Evolutionary conservation across 2,797 vertebrate genomes (phyloP), one percentile per base, ranked within the genome.

Genomic region (Acestrorhynchus altus): DNA sequence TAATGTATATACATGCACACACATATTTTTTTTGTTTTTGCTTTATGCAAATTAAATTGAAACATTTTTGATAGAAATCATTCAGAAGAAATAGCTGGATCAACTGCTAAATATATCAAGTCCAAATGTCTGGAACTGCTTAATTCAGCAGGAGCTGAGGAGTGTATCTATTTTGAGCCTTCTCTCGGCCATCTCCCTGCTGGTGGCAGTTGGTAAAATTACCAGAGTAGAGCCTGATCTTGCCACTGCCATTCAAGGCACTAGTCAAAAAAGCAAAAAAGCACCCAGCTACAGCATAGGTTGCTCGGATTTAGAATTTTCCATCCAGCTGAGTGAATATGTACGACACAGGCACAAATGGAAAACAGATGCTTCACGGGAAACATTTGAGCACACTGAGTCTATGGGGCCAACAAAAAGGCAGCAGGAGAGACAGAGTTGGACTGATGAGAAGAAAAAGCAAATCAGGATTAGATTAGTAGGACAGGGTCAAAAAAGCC

Each of bases 201-300:
- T 92, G 91, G 91, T 92, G 92, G 90, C 91, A 90, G 89, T 88
- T 90, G 91, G 90, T 91, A 90, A 82, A n/a, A 91, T 86, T 85
- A 86, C 84, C 88, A 86, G 84, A 15, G 49, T 67, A 72, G 76
- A 86, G 82, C 83, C 85, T 87, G 85, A 84, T 90, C 88, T 90
- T 88, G 91, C 87, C 88, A 82, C 89, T 88, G 88, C 82, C 89
- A 88, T 85, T 72, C 84, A 87, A 86, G 83, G 13, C 60, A 74
- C 67, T 77, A 77, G 74, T 82, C 77, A 78, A 74, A 65, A 59
- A 28, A 76, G 68, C 57, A 52, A 42, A 46, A 72, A 39, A 66
- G 11, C 42, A 57, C 40, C 16, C 26, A 65, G 22, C 61, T 46
- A 70, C n/a, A 63, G 31, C 31, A 39, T 44, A 42, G 31, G 57